Evolutionary conservation across 1,140 invertebrate species (phyloP).

Genomic region (Lycorma delicatula): DNA sequence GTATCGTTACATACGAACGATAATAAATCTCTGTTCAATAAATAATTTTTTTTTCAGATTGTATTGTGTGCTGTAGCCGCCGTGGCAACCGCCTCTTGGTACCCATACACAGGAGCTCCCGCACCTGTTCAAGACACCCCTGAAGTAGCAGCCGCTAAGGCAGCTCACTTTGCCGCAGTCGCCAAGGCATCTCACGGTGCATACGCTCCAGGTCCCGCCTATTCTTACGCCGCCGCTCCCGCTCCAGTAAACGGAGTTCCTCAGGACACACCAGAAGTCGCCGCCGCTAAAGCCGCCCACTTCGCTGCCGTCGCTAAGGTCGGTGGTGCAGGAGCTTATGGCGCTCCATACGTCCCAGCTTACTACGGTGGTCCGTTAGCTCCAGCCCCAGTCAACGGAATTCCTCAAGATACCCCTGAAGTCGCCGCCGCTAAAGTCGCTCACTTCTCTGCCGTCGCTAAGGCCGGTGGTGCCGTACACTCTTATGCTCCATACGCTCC

Average conservation of each 20-base stretch:
- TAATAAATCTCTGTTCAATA: no score
- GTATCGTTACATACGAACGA: no score
- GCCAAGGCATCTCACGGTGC: conserved; percentile 9
- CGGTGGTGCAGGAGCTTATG: conserved; percentile 38
- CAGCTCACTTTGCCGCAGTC: conserved; percentile 28
- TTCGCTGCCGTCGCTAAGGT: conserved; percentile 37
- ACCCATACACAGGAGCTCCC: conserved; percentile 44
- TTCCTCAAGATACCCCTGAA: conserved; percentile 36
- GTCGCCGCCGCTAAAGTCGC: conserved; percentile 29
- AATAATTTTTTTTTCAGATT: conserved; percentile 20
- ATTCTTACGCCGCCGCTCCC: conserved; percentile 45
- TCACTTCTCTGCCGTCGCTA: conserved; percentile 25
- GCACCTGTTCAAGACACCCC: conserved; percentile 43
- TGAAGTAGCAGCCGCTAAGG: conserved; percentile 47
- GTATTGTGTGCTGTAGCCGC: conserved; percentile 22
- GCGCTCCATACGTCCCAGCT: conserved; percentile 30
- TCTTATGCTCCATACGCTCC: conserved; percentile 34
- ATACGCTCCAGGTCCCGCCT: conserved; percentile 45
- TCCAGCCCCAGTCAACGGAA: conserved; percentile 37
- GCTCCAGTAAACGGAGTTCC: conserved; percentile 36
- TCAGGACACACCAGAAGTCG: conserved; percentile 50
- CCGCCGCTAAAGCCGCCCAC: conserved; percentile 47
- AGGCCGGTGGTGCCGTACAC: conserved; percentile 6
- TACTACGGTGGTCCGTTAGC: conserved; percentile 36
- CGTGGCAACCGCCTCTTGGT: conserved; percentile 32